phyloP scores from a whole-genome alignment of 1,140 invertebrate genomes.

The Pectinophora gossypiella region DNA sequence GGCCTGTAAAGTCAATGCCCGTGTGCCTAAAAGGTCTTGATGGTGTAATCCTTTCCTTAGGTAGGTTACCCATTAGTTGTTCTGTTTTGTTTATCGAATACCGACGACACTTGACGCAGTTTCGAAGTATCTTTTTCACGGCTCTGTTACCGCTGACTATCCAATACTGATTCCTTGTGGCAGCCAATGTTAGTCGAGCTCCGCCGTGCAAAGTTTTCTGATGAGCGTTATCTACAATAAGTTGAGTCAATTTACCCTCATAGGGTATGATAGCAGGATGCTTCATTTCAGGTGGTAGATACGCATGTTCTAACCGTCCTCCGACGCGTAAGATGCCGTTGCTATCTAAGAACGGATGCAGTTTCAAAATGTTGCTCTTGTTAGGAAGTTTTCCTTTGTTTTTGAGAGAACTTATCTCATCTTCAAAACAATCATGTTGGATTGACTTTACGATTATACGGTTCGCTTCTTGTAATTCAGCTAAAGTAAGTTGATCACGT shows the following conservation, averaged over 20 bases:
- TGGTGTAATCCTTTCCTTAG: too few species aligned
- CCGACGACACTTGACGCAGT: constrained; percentile 19
- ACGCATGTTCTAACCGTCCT: constrained; percentile 23
- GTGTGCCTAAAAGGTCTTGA: too few species aligned
- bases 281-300: constrained; percentile 14
- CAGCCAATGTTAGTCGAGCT: constrained; percentile 19
- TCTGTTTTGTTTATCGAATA: constrained; percentile 13
- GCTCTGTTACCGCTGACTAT: constrained; percentile 20
- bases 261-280: constrained; percentile 18
- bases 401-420: constrained; percentile 9
- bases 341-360: constrained; percentile 25
- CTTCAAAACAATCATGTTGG: constrained; percentile 5
- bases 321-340: constrained; percentile 29
- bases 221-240: constrained; percentile 24
- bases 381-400: constrained; percentile 5
- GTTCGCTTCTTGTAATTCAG: constrained; percentile 6
- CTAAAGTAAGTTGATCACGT: constrained; percentile 9
- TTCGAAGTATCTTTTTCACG: constrained; percentile 14
- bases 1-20: too few species aligned
- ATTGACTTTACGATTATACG: constrained; percentile 10
- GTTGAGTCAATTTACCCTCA: constrained; percentile 10
- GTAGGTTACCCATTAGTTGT: neutral
- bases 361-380: constrained; percentile 16
- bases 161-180: constrained; percentile 33
- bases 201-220: constrained; percentile 29